These are phyloP conservation scores for Melanotaenia nigrans DNA, from an alignment of 2,797 vertebrate species.

Conservation along the genomic window DNA sequence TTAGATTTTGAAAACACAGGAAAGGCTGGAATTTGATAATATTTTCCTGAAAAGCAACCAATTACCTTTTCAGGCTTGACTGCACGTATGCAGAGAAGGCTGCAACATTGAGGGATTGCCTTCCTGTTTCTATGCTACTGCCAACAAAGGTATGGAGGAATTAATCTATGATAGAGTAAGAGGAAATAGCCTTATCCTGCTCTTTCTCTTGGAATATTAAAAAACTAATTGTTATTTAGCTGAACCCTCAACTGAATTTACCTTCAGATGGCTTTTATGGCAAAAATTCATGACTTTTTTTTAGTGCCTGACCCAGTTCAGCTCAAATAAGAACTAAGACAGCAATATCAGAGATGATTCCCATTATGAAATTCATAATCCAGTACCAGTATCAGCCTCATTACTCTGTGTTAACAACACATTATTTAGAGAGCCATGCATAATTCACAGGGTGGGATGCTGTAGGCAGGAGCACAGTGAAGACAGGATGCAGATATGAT, in stretches of 20 bases:
- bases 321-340: constrained; percentile 13
- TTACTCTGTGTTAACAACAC: constrained; percentile 73
- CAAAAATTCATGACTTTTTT: neutral
- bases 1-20: constrained; percentile 30
- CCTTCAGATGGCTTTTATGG: neutral
- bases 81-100: constrained; percentile 11
- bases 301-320: constrained; percentile 8
- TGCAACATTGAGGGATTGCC: constrained; percentile 26
- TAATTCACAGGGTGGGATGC: constrained; percentile 63
- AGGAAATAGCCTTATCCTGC: neutral
- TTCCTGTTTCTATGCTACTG: constrained; percentile 28
- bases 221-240: neutral
- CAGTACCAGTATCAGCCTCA: constrained; percentile 44
- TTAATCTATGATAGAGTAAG: neutral
- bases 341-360: constrained; percentile 41
- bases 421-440: constrained; percentile 70
- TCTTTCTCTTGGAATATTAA: constrained; percentile 12
- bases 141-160: constrained; percentile 19
- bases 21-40: constrained; percentile 38
- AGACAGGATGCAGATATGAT: constrained; percentile 49
- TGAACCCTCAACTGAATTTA: neutral
- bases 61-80: constrained; percentile 41
- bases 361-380: constrained; percentile 61
- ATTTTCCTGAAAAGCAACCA: constrained; percentile 31
- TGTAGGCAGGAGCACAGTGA: constrained; percentile 40